These are phyloP conservation scores for Psilanteris sp. DNA, from an alignment of 1,140 invertebrate genomes.

Conservation along the genomic window DNA sequence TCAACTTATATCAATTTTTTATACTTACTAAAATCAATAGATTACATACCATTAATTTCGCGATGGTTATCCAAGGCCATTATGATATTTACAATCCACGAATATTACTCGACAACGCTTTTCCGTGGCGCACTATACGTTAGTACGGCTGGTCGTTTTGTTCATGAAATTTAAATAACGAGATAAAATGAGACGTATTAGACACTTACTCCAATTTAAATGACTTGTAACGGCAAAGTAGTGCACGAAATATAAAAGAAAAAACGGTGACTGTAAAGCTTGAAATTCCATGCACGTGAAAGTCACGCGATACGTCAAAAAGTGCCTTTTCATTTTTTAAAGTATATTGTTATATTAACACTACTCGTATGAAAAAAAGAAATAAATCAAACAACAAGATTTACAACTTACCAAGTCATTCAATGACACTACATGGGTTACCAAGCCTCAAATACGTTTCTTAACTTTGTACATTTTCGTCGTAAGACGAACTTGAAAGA, in stretches of 20 bases:
- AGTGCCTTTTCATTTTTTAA: conserved; percentile 16
- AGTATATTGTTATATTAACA: too few species aligned
- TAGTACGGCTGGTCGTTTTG: neutral
- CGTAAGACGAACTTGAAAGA: conserved; percentile 47
- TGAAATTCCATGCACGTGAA: conserved; percentile 12
- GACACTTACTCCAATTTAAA: conserved; percentile 36
- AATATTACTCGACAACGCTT: conserved; percentile 28
- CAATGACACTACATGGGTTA: neutral
- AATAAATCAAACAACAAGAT: too few species aligned
- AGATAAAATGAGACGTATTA: conserved; percentile 37
- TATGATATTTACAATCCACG: conserved; percentile 31
- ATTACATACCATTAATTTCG: conserved; percentile 46
- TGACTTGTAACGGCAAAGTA: conserved; percentile 27
- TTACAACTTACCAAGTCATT: neutral
- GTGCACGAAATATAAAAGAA: conserved; percentile 28
- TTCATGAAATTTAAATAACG: conserved; percentile 40
- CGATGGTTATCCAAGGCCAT: conserved; percentile 59
- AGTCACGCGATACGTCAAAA: conserved; percentile 23
- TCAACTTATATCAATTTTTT: conserved; percentile 38
- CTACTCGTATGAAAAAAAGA: too few species aligned
- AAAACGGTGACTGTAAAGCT: conserved; percentile 13
- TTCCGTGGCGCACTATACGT: neutral
- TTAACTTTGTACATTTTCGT: conserved; percentile 30
- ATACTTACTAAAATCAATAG: conserved; percentile 14
- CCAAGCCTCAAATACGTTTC: conserved; percentile 8